phyloP scores from a whole-genome alignment of 1,140 invertebrate species.

The Drosophila rufa region DNA sequence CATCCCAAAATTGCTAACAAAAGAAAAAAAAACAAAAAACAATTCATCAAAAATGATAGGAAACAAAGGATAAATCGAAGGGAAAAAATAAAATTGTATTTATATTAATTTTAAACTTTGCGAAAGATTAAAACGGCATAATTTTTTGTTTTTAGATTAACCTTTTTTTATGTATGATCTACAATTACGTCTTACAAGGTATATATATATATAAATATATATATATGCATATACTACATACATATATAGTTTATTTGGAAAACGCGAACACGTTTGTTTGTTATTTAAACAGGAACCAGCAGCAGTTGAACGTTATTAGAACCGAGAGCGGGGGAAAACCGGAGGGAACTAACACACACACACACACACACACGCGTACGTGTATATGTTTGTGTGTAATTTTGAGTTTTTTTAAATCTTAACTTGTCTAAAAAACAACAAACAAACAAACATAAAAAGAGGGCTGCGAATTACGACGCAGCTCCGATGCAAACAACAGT shows the following conservation, averaged over 20 bases:
- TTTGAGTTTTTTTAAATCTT: conserved; percentile 60
- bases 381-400: conserved; percentile 31
- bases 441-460: conserved; percentile 26
- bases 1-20: neutral
- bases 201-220: conserved; percentile 30
- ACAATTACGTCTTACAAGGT: conserved; percentile 37
- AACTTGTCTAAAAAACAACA: conserved; percentile 55
- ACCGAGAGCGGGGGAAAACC: conserved; percentile 7
- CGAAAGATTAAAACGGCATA: conserved; percentile 50
- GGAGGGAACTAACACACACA: conserved; percentile 37
- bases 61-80: neutral
- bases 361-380: neutral
- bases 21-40: conserved; percentile 1
- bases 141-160: conserved; percentile 49
- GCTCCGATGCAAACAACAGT: conserved; percentile 64
- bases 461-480: conserved; percentile 20
- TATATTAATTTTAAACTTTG: conserved; percentile 28
- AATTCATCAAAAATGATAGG: neutral
- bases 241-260: conserved; percentile 46
- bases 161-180: conserved; percentile 60
- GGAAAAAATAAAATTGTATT: conserved; percentile 59
- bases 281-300: conserved; percentile 57
- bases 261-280: conserved; percentile 52
- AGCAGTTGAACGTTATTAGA: conserved; percentile 4
- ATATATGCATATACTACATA: conserved; percentile 43